These are phyloP conservation scores for Aphelenchoides besseyi DNA, from an alignment of 1,140 invertebrate species.

Conservation along the genomic window DNA sequence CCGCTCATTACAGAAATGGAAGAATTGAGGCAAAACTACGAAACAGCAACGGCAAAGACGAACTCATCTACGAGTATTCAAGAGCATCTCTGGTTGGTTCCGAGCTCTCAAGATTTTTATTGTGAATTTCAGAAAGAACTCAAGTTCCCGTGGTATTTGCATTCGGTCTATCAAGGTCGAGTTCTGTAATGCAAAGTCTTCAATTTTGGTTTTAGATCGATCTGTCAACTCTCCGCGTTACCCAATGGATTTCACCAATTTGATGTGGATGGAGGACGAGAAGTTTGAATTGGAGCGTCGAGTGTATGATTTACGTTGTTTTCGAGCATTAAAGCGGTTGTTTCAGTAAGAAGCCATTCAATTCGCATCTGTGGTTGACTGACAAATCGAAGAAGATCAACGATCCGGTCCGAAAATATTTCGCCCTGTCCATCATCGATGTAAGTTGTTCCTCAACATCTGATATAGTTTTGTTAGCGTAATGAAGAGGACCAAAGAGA, in stretches of 20 bases:
- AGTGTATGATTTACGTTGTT: background rate
- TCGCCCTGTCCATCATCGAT: background rate
- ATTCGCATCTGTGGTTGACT: background rate
- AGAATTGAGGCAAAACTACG: too few species aligned
- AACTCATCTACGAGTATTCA: too few species aligned
- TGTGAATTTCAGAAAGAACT: background rate
- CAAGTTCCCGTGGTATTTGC: background rate
- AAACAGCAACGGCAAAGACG: too few species aligned
- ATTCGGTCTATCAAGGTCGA: background rate
- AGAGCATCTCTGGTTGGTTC: too few species aligned
- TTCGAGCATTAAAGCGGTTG: background rate
- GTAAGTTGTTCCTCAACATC: too few species aligned
- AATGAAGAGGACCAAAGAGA: background rate
- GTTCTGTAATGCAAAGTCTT: background rate
- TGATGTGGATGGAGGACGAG: background rate
- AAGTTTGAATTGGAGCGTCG: background rate
- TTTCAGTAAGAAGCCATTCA: background rate
- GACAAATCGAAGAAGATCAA: background rate
- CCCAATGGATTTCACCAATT: background rate
- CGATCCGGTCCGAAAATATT: background rate
- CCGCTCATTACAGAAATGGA: too few species aligned
- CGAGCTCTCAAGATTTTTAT: too few species aligned
- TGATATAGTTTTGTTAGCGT: too few species aligned
- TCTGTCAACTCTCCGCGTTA: background rate
- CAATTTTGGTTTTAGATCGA: constrained; percentile 3